Conservation (phyloP, 2,113 vertebrate genomes). For the Prinia subflava region DNA sequence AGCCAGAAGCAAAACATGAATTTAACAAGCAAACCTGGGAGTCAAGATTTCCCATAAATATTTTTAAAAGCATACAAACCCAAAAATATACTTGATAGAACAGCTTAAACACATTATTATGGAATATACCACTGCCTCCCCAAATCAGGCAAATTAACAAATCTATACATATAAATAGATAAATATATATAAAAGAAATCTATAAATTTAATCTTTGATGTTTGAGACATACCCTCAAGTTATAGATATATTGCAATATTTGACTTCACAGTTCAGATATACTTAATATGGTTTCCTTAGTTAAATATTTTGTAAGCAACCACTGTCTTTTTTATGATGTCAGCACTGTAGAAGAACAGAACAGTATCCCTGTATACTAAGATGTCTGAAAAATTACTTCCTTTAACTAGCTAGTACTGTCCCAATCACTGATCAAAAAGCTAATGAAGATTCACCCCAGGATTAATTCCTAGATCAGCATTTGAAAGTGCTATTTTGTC, state of each 20-base stretch:
- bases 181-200: neutral
- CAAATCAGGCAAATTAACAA: neutral
- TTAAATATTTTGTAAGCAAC: constrained; percentile 9
- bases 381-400: neutral
- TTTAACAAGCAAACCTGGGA: neutral
- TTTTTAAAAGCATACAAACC: neutral
- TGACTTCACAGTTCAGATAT: neutral
- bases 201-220: neutral
- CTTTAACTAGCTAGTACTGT: neutral
- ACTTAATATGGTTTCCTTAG: neutral
- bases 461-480: neutral
- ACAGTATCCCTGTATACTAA: neutral
- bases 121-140: neutral
- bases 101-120: neutral
- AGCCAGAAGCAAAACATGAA: neutral
- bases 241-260: neutral
- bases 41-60: neutral
- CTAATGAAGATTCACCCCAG: neutral
- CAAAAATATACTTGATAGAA: neutral
- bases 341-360: neutral
- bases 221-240: neutral
- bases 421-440: neutral
- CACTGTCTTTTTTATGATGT: neutral
- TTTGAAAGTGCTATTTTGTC: neutral
- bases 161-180: neutral